Conservation (phyloP, 2,113 vertebrate species). For the Campylorhamphus procurvoides region DNA sequence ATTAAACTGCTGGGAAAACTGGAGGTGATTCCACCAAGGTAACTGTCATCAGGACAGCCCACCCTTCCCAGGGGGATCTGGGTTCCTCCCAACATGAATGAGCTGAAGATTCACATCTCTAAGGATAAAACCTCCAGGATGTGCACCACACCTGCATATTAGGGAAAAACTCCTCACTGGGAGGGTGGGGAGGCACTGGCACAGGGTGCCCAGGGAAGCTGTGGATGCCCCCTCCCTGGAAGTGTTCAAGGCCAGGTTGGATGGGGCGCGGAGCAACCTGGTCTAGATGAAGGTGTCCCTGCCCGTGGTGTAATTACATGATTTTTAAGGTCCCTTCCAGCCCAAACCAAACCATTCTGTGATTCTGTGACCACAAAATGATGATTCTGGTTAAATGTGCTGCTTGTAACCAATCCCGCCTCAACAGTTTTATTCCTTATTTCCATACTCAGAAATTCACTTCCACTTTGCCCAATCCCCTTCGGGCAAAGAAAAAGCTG, state of each 20-base stretch:
- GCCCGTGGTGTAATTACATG: not conserved
- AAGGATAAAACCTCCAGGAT: rapidly evolving
- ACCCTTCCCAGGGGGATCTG: too few relatives aligned
- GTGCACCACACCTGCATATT: rapidly evolving
- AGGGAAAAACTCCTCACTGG: not conserved
- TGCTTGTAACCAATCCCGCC: not conserved
- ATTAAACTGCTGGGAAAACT: rapidly evolving
- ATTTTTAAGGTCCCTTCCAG: not conserved
- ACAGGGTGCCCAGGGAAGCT: rapidly evolving
- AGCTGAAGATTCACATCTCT: rapidly evolving
- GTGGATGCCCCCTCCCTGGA: not conserved
- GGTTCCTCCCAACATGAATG: rapidly evolving
- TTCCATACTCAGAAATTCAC: not conserved
- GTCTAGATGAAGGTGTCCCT: not conserved
- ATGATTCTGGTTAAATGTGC: rapidly evolving
- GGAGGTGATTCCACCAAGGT: rapidly evolving
- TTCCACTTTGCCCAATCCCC: not conserved
- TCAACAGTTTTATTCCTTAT: not conserved
- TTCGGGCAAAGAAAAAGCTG: not conserved
- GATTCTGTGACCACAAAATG: rapidly evolving
- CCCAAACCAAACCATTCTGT: not conserved
- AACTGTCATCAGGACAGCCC: too few relatives aligned
- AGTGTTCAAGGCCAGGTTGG: rapidly evolving
- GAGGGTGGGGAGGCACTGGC: not conserved
- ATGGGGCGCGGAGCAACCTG: not conserved